Evolutionary conservation across 2,797 vertebrate genomes (phyloP), one percentile per base, ranked within the genome.

Genomic region (Neosilurus hyrtlii): DNA sequence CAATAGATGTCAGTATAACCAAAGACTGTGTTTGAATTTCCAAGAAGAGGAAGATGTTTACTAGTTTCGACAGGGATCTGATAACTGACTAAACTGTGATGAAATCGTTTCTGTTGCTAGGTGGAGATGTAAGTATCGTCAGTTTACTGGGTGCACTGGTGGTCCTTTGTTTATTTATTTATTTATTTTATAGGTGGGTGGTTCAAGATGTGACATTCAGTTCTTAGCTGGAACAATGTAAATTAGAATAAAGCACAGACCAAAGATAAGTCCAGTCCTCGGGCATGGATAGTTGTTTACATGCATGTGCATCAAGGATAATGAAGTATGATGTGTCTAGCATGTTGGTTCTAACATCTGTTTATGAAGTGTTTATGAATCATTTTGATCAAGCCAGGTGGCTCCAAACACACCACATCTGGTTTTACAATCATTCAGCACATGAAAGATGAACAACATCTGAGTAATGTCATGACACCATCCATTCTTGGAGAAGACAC

Each of bases 1-100:
- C 83, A 84, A 26, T n/a, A 80, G 77, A 59, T 84, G 83, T 74
- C 77, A 84, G 61, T 74, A 73, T 84, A 73, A 68, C 67, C 57
- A 65, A 65, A 73, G 51, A 30, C 11, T 67, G 30, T 12, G 18
- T 79, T 73, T 43, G 30, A 26, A 54, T 57, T 80, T 65, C 56
- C 66, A 22, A n/a, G 67, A n/a, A 49, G 43, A 63, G 30, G 7
- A 49, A 61, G 43, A 70, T 24, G 22, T 82, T 52, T 73, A 65
- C 12, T 37, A 20, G 54, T 30, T 62, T 62, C 18, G 24, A n/a
- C 56, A 9, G 20, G 37, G 35, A 4, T 57, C 10, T 71, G 18
- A 71, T 80, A 71, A 59, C 20, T 14, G 24, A 16, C 72, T 30
- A 30, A 30, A 30, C 20, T 43, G 35, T 8, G 5, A 22, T 20